phyloP scores from a whole-genome alignment of 2,797 vertebrate species.

The Lithobates pipiens region DNA sequence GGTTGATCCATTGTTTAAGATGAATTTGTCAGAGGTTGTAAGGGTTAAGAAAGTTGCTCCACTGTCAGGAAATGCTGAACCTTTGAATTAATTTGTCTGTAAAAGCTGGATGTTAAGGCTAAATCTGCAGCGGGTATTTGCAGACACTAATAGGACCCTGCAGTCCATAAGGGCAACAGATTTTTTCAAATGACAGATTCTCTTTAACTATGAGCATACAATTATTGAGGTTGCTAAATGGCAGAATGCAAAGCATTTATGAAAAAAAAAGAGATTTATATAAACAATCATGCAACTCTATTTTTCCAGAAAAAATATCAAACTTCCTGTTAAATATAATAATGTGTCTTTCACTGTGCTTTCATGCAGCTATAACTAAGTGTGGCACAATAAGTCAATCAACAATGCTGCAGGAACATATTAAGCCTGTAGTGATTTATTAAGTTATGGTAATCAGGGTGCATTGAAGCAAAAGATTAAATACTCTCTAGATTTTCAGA shows the following conservation, averaged over 20 bases:
- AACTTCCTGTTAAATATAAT: constrained; percentile 48
- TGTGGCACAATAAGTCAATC: constrained; percentile 56
- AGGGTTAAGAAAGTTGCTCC: too few relatives aligned
- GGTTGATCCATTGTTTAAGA: too few relatives aligned
- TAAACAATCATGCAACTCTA: constrained; percentile 23
- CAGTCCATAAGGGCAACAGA: too few relatives aligned
- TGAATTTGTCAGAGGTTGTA: too few relatives aligned
- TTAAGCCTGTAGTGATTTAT: constrained; percentile 58
- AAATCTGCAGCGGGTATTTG: too few relatives aligned
- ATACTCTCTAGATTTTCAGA: constrained; percentile 53
- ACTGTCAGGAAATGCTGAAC: too few relatives aligned
- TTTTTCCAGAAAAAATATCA: constrained; percentile 16
- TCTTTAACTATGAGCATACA: background rate
- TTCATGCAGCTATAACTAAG: constrained; percentile 47
- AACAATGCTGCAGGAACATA: constrained; percentile 54
- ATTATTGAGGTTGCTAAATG: background rate
- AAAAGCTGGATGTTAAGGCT: too few relatives aligned
- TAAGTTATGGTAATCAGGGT: constrained; percentile 57
- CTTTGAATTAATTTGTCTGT: too few relatives aligned
- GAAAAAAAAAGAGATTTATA: background rate
- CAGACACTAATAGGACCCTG: too few relatives aligned
- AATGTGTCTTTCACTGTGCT: constrained; percentile 48
- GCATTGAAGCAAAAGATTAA: constrained; percentile 59
- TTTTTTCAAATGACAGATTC: too few relatives aligned
- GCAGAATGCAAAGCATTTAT: too few relatives aligned